These are phyloP conservation scores for Lepus townsendii DNA, from an alignment of 2,797 vertebrate species.

Conservation along the genomic window DNA sequence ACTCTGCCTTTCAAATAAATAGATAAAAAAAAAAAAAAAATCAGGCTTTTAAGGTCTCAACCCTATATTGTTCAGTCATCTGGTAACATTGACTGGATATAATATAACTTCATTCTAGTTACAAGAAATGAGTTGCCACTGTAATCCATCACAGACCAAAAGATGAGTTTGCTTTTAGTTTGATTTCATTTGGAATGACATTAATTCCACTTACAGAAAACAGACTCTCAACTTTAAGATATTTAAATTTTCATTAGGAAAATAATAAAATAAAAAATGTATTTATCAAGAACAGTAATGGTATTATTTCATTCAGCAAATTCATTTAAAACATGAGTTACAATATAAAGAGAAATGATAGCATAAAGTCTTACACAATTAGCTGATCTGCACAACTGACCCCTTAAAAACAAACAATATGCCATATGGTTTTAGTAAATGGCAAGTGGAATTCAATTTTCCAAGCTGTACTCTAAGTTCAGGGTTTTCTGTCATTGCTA, in stretches of 20 bases:
- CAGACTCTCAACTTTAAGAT: conserved; percentile 59
- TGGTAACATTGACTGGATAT: too few relatives aligned
- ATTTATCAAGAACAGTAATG: conserved; percentile 72
- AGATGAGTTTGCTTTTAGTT: background rate
- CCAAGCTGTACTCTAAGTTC: background rate
- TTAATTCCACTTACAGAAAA: conserved; percentile 19
- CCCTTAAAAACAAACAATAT: background rate
- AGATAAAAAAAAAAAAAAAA: too few relatives aligned
- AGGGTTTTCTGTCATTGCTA: background rate
- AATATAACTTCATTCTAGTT: background rate
- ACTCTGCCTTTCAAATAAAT: too few relatives aligned
- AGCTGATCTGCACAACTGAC: background rate
- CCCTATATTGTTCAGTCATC: background rate
- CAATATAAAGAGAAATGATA: conserved; percentile 3
- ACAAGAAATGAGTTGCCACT: background rate
- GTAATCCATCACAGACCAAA: background rate
- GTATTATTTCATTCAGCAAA: conserved; percentile 75
- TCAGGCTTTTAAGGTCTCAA: background rate
- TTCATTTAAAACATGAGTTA: conserved; percentile 76
- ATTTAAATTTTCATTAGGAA: conserved; percentile 75
- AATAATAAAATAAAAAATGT: conserved; percentile 67
- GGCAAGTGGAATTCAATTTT: background rate
- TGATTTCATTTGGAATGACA: background rate
- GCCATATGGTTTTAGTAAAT: background rate
- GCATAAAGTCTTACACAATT: background rate